Conservation (phyloP, 2,113 vertebrate species). For the Cercopithecus mona region DNA sequence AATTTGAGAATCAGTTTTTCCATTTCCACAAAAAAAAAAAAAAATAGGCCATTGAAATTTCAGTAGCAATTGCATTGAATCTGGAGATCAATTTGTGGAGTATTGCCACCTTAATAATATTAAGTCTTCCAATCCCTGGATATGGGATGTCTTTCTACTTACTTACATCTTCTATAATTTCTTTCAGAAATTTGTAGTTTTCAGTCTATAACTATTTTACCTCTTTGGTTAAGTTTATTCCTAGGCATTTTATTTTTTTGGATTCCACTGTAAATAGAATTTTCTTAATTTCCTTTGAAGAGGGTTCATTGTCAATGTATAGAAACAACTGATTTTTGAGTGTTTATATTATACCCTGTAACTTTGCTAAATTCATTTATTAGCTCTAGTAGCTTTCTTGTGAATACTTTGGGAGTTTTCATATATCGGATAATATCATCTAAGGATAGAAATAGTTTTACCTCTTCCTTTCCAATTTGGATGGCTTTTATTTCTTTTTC, state of each 20-base stretch:
- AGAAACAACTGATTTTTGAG: neutral
- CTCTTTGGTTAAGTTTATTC: neutral
- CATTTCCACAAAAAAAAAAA: neutral
- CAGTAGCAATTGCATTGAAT: neutral
- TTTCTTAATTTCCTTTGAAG: neutral
- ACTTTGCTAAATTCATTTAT: conserved; percentile 1
- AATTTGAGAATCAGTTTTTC: neutral
- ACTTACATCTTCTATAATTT: neutral
- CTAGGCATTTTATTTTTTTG: neutral
- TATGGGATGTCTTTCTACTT: neutral
- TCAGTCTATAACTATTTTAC: neutral
- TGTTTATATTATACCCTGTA: neutral
- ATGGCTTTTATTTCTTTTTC: neutral
- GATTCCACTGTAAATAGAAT: neutral
- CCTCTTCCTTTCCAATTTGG: conserved; percentile 5
- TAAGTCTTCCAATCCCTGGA: neutral
- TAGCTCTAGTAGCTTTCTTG: neutral
- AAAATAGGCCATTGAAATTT: neutral
- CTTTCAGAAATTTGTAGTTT: neutral
- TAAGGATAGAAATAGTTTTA: conserved; percentile 4
- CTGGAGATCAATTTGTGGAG: neutral
- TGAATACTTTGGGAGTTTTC: neutral
- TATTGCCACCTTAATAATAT: neutral
- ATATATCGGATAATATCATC: neutral
- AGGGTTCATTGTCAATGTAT: neutral